phyloP scores from a whole-genome alignment of 2,113 vertebrate genomes.

The human region GRCh38 chr1:56926001-56926500 shows the following conservation, averaged over 20 bases:
- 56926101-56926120: not conserved
- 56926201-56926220: not conserved
- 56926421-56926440: not conserved
- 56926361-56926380: not conserved
- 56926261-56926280: not conserved
- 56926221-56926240: not conserved
- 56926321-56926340: not conserved
- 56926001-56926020: not conserved
- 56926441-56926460: not conserved
- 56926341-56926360: not conserved
- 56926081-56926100: not conserved
- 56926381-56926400: not conserved
- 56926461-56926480: not conserved
- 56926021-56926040: not conserved
- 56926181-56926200: not conserved
- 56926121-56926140: not conserved
- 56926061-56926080: too few relatives aligned
- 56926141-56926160: rapidly evolving
- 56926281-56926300: not conserved
- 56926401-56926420: not conserved
- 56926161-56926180: not conserved
- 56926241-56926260: not conserved
- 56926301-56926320: not conserved
- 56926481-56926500: not conserved
- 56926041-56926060: not conserved